These are phyloP conservation scores for Xenopus borealis DNA, from an alignment of 2,113 vertebrate species.

Conservation along the genomic window DNA sequence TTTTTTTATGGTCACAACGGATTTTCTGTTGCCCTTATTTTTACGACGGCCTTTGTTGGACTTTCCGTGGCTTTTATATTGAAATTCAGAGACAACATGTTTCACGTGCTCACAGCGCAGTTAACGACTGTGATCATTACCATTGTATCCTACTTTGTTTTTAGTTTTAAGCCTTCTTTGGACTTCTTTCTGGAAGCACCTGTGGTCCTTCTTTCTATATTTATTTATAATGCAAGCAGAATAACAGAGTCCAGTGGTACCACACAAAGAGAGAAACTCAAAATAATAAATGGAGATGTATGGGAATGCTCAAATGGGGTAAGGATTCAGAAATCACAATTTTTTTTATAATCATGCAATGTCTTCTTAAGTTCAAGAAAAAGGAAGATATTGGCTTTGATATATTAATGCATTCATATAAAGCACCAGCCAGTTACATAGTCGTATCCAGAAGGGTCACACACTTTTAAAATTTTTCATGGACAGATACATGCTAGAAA, in stretches of 20 bases:
- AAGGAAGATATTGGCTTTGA: too few species aligned
- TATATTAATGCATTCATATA: too few species aligned
- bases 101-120: conserved; percentile 92
- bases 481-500: too few species aligned
- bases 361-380: too few species aligned
- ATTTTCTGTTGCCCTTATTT: conserved; percentile 84
- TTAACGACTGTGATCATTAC: conserved; percentile 92
- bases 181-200: conserved; percentile 94
- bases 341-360: too few species aligned
- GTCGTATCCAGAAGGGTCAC: too few species aligned
- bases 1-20: conserved; percentile 89
- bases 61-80: conserved; percentile 94
- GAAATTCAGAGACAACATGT: conserved; percentile 98
- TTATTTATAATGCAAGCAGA: conserved; percentile 87
- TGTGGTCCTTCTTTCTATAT: conserved; percentile 88
- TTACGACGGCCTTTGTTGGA: conserved; percentile 88
- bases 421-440: too few species aligned
- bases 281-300: conserved; percentile 75
- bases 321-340: conserved; percentile 54
- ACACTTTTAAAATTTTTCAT: too few species aligned
- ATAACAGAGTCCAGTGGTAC: conserved; percentile 64
- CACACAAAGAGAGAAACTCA: conserved; percentile 74
- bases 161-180: conserved; percentile 87
- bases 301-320: conserved; percentile 91
- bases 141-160: conserved; percentile 80